These are phyloP conservation scores for Galbula dea DNA, from an alignment of 2,113 vertebrate genomes.

Conservation along the genomic window DNA sequence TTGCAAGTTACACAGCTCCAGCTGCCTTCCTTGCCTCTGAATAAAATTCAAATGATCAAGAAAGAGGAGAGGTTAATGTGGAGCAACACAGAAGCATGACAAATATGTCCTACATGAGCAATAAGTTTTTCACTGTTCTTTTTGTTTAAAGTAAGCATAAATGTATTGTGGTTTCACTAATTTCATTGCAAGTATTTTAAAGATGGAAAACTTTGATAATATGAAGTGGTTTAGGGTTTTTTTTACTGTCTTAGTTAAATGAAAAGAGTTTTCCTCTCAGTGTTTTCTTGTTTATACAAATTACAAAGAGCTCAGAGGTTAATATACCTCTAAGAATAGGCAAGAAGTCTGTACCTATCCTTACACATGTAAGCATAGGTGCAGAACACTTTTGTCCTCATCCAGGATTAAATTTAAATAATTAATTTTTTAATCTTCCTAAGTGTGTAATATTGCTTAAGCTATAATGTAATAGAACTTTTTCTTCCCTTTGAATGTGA, in stretches of 20 bases:
- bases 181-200: neutral
- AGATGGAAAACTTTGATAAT: neutral
- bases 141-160: neutral
- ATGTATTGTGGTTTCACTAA: neutral
- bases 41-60: neutral
- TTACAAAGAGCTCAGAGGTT: neutral
- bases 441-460: neutral
- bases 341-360: neutral
- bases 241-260: neutral
- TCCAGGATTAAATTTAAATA: neutral
- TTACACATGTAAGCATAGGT: neutral
- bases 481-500: neutral
- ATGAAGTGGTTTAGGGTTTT: neutral
- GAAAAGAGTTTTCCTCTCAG: neutral
- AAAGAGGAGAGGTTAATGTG: neutral
- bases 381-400: neutral
- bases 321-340: neutral
- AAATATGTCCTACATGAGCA: neutral
- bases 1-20: neutral
- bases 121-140: neutral
- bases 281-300: neutral
- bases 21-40: neutral
- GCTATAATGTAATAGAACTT: neutral
- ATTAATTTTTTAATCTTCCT: neutral
- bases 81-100: neutral